Base-by-base conservation (phyloP, 2,797 vertebrate species). In the Astyanax mexicanus region DNA sequence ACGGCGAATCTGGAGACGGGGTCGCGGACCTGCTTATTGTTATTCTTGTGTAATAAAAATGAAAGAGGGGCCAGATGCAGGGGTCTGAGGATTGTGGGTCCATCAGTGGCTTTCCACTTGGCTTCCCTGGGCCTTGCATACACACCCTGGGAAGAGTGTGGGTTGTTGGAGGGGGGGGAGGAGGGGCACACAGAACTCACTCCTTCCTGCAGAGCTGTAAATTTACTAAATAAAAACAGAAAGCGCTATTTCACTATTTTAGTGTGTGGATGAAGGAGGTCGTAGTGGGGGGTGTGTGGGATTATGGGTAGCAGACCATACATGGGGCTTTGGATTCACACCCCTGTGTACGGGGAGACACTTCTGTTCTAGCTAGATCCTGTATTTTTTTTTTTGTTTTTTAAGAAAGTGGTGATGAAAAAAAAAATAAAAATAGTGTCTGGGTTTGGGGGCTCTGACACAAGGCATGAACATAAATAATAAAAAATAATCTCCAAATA, bases 41-140 rank as follows among this genome's bases (percentile, higher is more conserved):
- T 94, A 93, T 94, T 93, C 92, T 92, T 89, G 90, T 92, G 92
- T 92, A 92, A 92, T 93, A 92, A 94, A 92, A 91, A 88, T 86
- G 60, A 81, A 89, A 91, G 90, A 89, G 89, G 87, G 91, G 88
- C 90, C 91, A 91, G 88, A 92, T 92, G 91, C 90, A 79, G 85
- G 86, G 92, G 90, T 90, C 89, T 77, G 86, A 86, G 79, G 88
- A 83, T 86, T 88, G n/a, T n/a, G 88, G 90, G 92, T 92, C 91
- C 90, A 89, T 92, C 88, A 89, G 88, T 89, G 89, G 84, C 90
- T 91, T 92, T 93, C 87, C 84, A 89, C 90, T 91, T 85, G 87
- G 91, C 88, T 93, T 90, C 85, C 78, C 87, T 57, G 77, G 40
- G 83, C 83, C 83, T 42, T 9, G 65, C 80, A 72, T 65, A 72